Percentiles rank a stretch among this genome's conserved stretches.
Evolutionary conservation across 2,797 vertebrate genomes (phyloP).

Genomic region (Macroramphosus scolopax): DNA sequence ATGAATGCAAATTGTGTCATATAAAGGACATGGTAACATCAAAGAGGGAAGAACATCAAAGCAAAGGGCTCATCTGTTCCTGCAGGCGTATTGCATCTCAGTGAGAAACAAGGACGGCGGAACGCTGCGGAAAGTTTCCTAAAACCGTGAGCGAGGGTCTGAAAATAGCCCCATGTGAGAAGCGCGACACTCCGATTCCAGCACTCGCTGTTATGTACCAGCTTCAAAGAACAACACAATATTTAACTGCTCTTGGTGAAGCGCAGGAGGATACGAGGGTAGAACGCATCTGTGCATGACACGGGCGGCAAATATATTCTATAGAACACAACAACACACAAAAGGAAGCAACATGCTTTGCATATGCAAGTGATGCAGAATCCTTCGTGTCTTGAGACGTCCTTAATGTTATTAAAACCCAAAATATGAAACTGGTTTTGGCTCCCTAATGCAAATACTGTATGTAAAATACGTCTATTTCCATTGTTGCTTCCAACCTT

Average conservation of each 20-base stretch:
- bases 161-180: conserved; percentile 9
- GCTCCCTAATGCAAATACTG: too few species aligned
- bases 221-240: background rate
- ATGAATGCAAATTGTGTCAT: conserved; percentile 31
- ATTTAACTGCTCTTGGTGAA: too few species aligned
- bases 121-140: conserved; percentile 13
- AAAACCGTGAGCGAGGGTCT: background rate
- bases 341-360: background rate
- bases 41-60: conserved; percentile 51
- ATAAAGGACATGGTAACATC: conserved; percentile 34
- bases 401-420: too few species aligned
- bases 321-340: background rate
- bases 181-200: background rate
- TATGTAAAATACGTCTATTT: too few species aligned
- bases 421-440: too few species aligned
- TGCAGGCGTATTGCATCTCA: conserved; percentile 19
- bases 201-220: background rate
- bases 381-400: background rate
- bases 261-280: background rate
- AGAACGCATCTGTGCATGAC: background rate
- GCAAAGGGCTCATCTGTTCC: conserved; percentile 14
- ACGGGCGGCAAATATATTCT: background rate
- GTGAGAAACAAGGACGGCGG: conserved; percentile 29
- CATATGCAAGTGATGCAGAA: background rate
- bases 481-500: too few species aligned